phyloP scores from a whole-genome alignment of 2,113 vertebrate species.

The Xenopus laevis region DNA sequence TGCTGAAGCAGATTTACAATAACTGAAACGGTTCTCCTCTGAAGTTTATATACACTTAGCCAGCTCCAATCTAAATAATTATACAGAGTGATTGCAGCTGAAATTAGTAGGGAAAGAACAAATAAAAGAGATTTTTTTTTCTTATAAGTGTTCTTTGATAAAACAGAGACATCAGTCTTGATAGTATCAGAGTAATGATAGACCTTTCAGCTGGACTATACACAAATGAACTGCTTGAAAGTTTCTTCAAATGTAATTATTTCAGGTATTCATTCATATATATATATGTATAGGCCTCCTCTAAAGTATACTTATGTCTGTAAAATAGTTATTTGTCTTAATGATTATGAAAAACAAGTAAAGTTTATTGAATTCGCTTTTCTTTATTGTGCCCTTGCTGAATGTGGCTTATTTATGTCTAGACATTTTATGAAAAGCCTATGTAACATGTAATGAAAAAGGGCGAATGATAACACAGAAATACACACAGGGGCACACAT shows the following conservation, averaged over 20 bases:
- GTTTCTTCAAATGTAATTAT: neutral
- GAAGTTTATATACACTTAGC: conserved; percentile 7
- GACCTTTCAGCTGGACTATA: neutral
- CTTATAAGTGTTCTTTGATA: neutral
- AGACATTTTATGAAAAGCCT: too few relatives aligned
- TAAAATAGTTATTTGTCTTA: neutral
- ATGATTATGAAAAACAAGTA: neutral
- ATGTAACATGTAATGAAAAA: neutral
- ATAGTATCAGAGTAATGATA: rapidly evolving
- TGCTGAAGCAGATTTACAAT: neutral
- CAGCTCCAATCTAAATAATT: conserved; percentile 17
- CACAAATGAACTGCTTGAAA: too few relatives aligned
- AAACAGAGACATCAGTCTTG: neutral
- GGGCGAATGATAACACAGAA: neutral
- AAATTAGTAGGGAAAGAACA: conserved; percentile 28
- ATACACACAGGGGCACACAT: too few relatives aligned
- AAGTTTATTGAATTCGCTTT: neutral
- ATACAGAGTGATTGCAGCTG: neutral
- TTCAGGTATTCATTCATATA: too few relatives aligned
- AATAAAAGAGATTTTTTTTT: conserved; percentile 13
- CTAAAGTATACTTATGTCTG: neutral
- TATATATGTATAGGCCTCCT: neutral
- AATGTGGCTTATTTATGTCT: neutral
- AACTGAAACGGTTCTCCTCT: neutral
- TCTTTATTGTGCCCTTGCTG: neutral